These are phyloP conservation scores for Leucoptera coffeella DNA, from an alignment of 2,888 invertebrate species.

Conservation along the genomic window DNA sequence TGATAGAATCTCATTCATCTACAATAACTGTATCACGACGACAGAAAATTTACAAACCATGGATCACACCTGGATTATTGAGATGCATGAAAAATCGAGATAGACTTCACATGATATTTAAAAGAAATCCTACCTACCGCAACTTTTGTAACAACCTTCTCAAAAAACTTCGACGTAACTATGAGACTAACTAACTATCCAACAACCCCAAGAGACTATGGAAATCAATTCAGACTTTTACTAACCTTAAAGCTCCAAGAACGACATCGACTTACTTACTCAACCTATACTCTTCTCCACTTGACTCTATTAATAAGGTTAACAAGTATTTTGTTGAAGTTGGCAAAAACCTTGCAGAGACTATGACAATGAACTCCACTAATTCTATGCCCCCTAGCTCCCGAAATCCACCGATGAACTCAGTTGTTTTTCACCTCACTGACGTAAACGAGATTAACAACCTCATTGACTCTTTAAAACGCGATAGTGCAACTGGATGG, in stretches of 20 bases:
- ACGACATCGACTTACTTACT: neutral
- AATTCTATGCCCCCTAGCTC: neutral
- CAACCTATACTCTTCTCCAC: neutral
- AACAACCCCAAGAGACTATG: slow-evolving; percentile 2
- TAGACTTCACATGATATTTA: neutral
- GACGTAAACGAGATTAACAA: slow-evolving; percentile 1
- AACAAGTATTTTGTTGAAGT: too few species aligned
- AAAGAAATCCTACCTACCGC: slow-evolving; percentile 2
- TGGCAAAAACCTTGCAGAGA: slow-evolving; percentile 1
- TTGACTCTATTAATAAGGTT: too few species aligned
- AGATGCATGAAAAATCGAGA: neutral
- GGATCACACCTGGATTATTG: neutral
- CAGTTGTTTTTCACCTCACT: neutral
- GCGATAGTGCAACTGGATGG: slow-evolving; percentile 2
- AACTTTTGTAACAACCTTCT: slow-evolving; percentile 3
- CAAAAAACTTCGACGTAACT: slow-evolving; percentile 1
- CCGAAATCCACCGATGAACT: neutral
- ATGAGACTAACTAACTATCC: neutral
- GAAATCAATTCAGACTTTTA: slow-evolving; percentile 1
- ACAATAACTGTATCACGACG: neutral
- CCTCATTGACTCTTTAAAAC: neutral
- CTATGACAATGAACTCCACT: neutral
- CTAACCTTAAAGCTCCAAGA: neutral
- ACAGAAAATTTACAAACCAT: slow-evolving; percentile 1
- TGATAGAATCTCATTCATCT: neutral